A percentile compares a stretch with the other conserved stretches of the same genome.
Evolutionary conservation across 2,888 invertebrate species (phyloP).

Genomic region (Craniophora ligustri): DNA sequence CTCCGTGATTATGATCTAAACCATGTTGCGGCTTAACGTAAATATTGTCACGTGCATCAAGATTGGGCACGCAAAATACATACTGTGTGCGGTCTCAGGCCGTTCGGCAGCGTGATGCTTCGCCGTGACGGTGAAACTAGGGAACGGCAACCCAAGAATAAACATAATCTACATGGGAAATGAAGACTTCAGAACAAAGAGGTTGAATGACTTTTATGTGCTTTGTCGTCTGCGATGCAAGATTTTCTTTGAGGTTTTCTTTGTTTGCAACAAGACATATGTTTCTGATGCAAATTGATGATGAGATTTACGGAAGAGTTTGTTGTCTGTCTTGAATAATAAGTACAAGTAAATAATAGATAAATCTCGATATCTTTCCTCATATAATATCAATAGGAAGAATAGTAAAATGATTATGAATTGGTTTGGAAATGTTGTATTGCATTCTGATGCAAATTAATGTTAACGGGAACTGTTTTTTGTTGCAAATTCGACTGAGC

Average conservation of each 20-base stretch:
- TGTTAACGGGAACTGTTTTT: no score
- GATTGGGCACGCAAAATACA: constrained; percentile 67
- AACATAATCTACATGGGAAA: constrained; percentile 25
- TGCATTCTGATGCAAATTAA: no score
- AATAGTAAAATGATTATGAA: no score
- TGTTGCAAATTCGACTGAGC: not conserved
- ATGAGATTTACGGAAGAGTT: not conserved
- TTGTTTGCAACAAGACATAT: not conserved
- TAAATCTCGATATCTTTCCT: no score
- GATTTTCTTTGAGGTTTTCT: constrained; percentile 1
- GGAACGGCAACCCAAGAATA: constrained; percentile 32
- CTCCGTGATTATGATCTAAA: constrained; percentile 43
- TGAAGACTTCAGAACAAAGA: constrained; percentile 16
- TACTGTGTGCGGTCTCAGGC: constrained; percentile 52
- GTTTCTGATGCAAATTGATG: not conserved
- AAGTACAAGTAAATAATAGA: no score
- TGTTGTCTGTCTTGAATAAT: not conserved
- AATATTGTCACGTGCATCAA: constrained; percentile 72
- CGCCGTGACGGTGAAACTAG: constrained; percentile 29
- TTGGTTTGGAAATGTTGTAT: no score
- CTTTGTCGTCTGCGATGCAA: constrained; percentile 3
- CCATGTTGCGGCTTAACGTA: constrained; percentile 35
- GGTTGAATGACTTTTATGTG: constrained; percentile 15
- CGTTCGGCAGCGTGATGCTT: constrained; percentile 55
- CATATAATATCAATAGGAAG: no score